These are phyloP conservation scores for Thripadectes ignobilis DNA, from an alignment of 2,797 vertebrate species.

Conservation along the genomic window DNA sequence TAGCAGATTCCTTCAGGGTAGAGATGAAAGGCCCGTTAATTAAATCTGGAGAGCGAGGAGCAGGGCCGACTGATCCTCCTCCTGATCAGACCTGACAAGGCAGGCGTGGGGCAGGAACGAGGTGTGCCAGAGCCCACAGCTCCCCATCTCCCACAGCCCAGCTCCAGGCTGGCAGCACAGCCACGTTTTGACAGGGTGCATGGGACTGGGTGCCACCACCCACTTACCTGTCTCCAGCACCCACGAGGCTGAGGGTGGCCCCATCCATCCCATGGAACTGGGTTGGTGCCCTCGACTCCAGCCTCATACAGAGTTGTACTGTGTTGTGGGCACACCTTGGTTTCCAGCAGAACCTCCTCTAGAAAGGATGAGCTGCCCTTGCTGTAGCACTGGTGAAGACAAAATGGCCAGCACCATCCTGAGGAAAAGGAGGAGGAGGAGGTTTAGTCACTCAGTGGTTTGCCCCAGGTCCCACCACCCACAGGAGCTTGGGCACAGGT, in stretches of 20 bases:
- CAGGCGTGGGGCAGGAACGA: neutral
- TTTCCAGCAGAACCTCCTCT: neutral
- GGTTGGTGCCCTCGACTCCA: accelerated
- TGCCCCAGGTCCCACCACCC: neutral
- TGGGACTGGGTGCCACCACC: neutral
- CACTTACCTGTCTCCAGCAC: neutral
- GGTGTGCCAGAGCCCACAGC: neutral
- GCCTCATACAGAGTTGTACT: neutral
- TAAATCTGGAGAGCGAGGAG: constrained; percentile 75
- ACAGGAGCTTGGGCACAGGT: neutral
- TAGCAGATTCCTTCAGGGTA: constrained; percentile 77
- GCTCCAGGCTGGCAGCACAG: neutral
- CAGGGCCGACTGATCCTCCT: constrained; percentile 48
- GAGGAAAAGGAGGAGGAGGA: neutral
- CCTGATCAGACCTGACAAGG: constrained; percentile 74
- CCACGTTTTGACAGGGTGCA: accelerated
- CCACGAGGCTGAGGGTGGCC: neutral
- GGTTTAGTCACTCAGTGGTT: accelerated
- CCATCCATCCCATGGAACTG: neutral
- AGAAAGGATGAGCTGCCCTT: neutral
- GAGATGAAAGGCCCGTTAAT: constrained; percentile 80
- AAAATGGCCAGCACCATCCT: neutral
- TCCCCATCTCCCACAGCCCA: neutral
- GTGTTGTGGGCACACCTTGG: accelerated
- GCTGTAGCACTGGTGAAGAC: neutral